Evolutionary conservation across 2,888 invertebrate species (phyloP).

Genomic region (Campopleginae sp.): DNA sequence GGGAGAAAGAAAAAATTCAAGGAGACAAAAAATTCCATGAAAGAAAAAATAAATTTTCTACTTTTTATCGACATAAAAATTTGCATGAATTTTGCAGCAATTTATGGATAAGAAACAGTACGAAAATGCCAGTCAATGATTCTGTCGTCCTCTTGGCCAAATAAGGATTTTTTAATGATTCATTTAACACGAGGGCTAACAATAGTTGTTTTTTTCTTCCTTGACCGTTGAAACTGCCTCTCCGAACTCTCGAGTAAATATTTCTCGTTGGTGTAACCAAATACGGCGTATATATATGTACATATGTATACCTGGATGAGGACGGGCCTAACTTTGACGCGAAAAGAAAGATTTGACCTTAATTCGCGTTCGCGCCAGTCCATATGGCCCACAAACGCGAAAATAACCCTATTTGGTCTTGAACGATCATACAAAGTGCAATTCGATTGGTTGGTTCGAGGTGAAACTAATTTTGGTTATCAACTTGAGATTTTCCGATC

Average conservation of each 20-base stretch:
- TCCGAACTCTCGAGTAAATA: not conserved
- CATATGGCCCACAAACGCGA: conserved; percentile 58
- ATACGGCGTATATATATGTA: conserved; percentile 46
- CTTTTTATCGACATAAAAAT: not conserved
- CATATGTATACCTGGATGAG: not conserved
- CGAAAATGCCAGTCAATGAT: not conserved
- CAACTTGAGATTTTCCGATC: conserved; percentile 37
- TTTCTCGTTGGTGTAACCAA: conserved; percentile 36
- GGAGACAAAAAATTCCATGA: not conserved
- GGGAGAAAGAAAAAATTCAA: not conserved
- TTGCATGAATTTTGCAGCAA: not conserved
- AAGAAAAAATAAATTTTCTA: not conserved
- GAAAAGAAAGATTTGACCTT: conserved; percentile 62
- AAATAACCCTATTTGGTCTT: conserved; percentile 60
- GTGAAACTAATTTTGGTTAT: conserved; percentile 48
- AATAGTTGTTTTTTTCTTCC: conserved; percentile 62
- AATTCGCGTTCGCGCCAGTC: conserved; percentile 52
- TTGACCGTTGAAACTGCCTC: conserved; percentile 50
- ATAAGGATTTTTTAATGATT: conserved; percentile 64
- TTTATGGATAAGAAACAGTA: not conserved
- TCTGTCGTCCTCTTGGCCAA: conserved; percentile 29
- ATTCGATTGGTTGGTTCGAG: conserved; percentile 1
- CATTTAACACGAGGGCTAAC: conserved; percentile 66
- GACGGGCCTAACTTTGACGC: conserved; percentile 7
- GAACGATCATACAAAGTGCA: conserved; percentile 41